Evolutionary conservation across 2,113 vertebrate genomes (phyloP), one percentile per base, ranked within the genome.

Genomic region (Columba livia): DNA sequence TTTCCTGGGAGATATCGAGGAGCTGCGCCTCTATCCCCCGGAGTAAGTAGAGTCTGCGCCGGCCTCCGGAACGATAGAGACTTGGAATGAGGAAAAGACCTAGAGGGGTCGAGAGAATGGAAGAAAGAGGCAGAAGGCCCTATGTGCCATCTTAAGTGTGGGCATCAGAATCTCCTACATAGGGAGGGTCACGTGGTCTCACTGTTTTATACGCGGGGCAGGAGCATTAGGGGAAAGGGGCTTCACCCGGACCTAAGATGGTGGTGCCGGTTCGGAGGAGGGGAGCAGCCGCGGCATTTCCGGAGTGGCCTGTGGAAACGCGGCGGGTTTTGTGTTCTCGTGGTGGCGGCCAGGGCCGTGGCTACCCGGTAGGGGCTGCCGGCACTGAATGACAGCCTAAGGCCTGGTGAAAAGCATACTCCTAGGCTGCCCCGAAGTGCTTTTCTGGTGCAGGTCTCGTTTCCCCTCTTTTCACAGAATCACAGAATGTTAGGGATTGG

Each of bases 1-100:
- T 57, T 99, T 99, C 97, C 96, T 99, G 89, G 99, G 99, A 89
- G 99, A 99, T 97, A 99, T 99, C 96, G 99, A 99, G 96, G 99
- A 99, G 97, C 97, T 99, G 88, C 98, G 99, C 70, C 99, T 99
- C 54, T 99, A 99, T 96, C 99, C 99, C 42, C 99, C 99, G 21
- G 99, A 99, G 99, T 99, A 98, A 99, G 99, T 98, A 23, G 24
- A 48, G 36, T 34, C 47, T 11, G 12, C 11, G 20, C 29, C 4
- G 17, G 18, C 12, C 44, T 31, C 50, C 12, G 13, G 54, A 50
- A 72, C 36, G 32, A 36, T 9, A 31, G 85, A 74, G 79, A 12
- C 12, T 15, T 2, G 65, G 51, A 61, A 71, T 51, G 61, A 64
- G 57, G 51, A 54, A 21, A 28, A 38, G 51, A 34, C 24, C 48